A percentile compares a stretch with the other conserved stretches of the same genome.
These are phyloP conservation scores for Protaetia brevitarsis DNA, from an alignment of 1,140 invertebrate species.

Conservation along the genomic window DNA sequence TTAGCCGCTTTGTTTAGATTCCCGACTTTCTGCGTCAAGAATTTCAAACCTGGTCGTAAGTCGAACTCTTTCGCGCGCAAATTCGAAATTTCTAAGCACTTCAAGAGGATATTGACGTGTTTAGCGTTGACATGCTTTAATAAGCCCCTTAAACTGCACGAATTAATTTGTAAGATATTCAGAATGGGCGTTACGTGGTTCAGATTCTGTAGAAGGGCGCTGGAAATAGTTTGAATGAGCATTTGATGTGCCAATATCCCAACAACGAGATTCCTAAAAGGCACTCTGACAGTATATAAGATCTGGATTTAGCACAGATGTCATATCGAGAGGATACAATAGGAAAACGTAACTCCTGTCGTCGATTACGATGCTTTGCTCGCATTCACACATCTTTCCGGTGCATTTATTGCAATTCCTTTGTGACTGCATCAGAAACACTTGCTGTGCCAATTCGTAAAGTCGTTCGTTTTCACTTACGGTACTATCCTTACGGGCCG, in stretches of 20 bases:
- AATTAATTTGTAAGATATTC: constrained; percentile 57
- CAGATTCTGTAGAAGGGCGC: constrained; percentile 70
- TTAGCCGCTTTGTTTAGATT: constrained; percentile 85
- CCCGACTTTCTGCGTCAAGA: constrained; percentile 89
- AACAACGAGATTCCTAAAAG: constrained; percentile 80
- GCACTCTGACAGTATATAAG: constrained; percentile 76
- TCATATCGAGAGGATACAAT: constrained; percentile 75
- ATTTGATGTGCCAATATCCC: constrained; percentile 89
- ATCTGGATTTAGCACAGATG: constrained; percentile 70
- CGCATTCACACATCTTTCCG: constrained; percentile 39
- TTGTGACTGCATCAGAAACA: constrained; percentile 59
- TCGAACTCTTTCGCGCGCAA: constrained; percentile 82
- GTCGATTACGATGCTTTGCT: constrained; percentile 55
- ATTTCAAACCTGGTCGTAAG: constrained; percentile 83
- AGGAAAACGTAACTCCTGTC: constrained; percentile 88
- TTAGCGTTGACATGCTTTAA: constrained; percentile 54
- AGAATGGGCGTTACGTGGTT: constrained; percentile 60
- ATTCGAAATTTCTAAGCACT: constrained; percentile 78
- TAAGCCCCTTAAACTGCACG: constrained; percentile 55
- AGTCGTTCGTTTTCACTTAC: constrained; percentile 76
- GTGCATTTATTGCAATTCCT: constrained; percentile 45
- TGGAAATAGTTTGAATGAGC: constrained; percentile 84
- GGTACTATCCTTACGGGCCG: constrained; percentile 80
- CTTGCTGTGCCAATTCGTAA: constrained; percentile 82
- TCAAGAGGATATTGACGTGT: constrained; percentile 68